Percentiles rank a stretch among this genome's conserved stretches.
Evolutionary conservation across 2,113 vertebrate species (phyloP).

Genomic region (Amphilophus citrinellus): DNA sequence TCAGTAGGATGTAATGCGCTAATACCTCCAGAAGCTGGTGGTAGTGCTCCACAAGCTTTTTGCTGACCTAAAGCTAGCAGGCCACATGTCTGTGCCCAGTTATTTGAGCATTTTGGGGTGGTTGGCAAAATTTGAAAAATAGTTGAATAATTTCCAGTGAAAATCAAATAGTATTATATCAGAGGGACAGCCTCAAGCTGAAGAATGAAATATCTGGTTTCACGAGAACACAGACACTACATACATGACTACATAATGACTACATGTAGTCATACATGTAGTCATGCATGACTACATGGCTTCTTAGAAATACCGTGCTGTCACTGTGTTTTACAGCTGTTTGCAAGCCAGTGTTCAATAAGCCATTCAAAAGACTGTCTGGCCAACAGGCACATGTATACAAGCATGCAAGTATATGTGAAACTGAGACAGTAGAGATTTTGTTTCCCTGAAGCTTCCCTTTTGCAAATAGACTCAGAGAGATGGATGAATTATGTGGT

Average conservation of each 20-base stretch:
- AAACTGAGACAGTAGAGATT: neutral
- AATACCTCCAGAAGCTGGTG: neutral
- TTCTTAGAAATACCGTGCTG: neutral
- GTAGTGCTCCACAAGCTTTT: neutral
- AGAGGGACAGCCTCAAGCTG: neutral
- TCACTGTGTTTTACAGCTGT: neutral
- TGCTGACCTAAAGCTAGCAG: neutral
- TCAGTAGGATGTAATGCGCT: neutral
- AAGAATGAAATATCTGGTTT: neutral
- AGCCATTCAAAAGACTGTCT: neutral
- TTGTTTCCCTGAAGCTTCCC: neutral
- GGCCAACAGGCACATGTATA: neutral
- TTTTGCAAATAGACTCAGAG: conserved; percentile 7
- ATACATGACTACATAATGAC: too few relatives aligned
- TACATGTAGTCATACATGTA: too few relatives aligned
- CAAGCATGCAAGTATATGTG: neutral
- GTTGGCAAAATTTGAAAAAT: neutral
- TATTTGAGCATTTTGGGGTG: neutral
- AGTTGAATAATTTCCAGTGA: neutral
- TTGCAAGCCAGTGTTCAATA: neutral
- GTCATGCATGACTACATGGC: too few relatives aligned
- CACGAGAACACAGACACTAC: neutral
- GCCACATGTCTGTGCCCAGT: neutral
- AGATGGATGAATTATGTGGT: conserved; percentile 33
- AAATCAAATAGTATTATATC: neutral